Conservation (phyloP, 2,888 invertebrate genomes). For the Urechis unicinctus region DNA sequence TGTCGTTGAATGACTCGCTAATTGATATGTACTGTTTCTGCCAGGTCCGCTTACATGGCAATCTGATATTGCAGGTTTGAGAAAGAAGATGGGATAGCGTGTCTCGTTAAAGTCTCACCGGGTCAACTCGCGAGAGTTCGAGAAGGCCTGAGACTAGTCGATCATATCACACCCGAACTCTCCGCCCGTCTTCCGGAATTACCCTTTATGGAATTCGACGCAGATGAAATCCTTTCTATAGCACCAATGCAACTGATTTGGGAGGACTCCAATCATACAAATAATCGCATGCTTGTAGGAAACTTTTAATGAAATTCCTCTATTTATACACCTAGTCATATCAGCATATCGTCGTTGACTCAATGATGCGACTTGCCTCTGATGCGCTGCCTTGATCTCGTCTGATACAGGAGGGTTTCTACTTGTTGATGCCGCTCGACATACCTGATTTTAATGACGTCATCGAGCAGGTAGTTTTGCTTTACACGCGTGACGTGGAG, state of each 20-base stretch:
- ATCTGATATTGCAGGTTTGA: not conserved
- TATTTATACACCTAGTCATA: no score
- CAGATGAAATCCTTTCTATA: slow-evolving; percentile 1
- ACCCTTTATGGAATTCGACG: slow-evolving; percentile 12
- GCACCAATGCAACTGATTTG: slow-evolving; percentile 9
- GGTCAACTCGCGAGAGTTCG: not conserved
- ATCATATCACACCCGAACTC: not conserved
- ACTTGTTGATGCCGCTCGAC: slow-evolving; percentile 7
- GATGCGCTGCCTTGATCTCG: no score
- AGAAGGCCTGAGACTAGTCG: slow-evolving; percentile 1
- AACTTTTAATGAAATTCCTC: no score
- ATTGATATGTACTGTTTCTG: no score
- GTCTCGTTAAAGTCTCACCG: slow-evolving; percentile 5
- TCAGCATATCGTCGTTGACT: no score
- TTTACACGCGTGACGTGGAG: slow-evolving; percentile 7
- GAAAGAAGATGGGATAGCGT: slow-evolving; percentile 2
- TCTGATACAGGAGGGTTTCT: slow-evolving; percentile 1
- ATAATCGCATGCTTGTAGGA: no score
- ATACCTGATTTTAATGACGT: slow-evolving; percentile 3
- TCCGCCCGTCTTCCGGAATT: slow-evolving; percentile 3
- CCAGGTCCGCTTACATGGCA: no score
- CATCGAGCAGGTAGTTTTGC: slow-evolving; percentile 9
- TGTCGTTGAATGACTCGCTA: no score
- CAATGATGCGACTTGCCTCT: no score
- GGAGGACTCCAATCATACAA: no score